Evolutionary conservation across 1,140 invertebrate species (phyloP).

Genomic region (Pseudomyrmex flavicornis): DNA sequence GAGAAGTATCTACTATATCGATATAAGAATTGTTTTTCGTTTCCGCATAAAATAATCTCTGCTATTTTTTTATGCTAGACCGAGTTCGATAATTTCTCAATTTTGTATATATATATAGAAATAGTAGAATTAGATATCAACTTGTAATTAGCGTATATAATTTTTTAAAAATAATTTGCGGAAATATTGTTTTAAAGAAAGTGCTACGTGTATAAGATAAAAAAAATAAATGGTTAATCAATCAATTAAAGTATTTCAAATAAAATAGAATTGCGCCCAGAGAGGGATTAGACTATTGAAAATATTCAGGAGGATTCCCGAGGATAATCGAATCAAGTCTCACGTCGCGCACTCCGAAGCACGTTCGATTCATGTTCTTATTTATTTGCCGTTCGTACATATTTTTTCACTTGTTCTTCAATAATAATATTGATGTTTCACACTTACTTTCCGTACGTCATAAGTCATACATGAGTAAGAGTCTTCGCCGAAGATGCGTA

Average conservation of each 20-base stretch:
- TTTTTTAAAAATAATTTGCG: not conserved
- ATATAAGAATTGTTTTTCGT: conserved; percentile 3
- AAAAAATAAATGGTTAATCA: too few species aligned
- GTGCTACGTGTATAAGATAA: not conserved
- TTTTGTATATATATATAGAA: conserved; percentile 48
- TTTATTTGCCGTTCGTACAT: conserved; percentile 81
- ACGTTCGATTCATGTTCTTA: conserved; percentile 77
- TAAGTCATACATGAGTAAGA: conserved; percentile 68
- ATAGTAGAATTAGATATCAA: conserved; percentile 25
- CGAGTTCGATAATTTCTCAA: not conserved
- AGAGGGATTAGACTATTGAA: not conserved
- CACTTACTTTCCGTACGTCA: conserved; percentile 71
- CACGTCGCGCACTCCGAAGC: conserved; percentile 31
- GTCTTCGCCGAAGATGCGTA: conserved; percentile 74
- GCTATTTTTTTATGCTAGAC: too few species aligned
- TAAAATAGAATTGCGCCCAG: not conserved
- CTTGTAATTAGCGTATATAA: conserved; percentile 1
- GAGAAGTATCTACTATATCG: conserved; percentile 21
- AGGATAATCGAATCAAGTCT: conserved; percentile 22
- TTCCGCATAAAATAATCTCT: conserved; percentile 7
- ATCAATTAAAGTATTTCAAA: not conserved
- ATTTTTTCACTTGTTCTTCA: conserved; percentile 65
- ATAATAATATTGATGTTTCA: conserved; percentile 67
- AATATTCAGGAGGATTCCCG: conserved; percentile 7
- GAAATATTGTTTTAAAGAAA: not conserved